Percentiles rank a stretch among this genome's conserved stretches.
These are phyloP conservation scores for Eurytoma adleriae DNA, from an alignment of 2,888 invertebrate species.

Conservation along the genomic window DNA sequence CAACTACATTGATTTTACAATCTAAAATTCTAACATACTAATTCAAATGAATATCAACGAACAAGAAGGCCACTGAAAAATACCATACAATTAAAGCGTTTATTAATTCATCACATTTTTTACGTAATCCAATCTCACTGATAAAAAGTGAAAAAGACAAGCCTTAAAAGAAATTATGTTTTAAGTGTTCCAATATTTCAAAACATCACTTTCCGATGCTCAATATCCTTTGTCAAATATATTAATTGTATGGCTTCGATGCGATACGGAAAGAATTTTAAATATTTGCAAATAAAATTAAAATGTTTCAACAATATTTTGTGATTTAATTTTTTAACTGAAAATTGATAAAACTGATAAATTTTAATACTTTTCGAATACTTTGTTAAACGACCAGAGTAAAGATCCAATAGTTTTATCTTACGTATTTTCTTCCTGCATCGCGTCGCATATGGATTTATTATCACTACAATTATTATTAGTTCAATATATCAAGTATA, in stretches of 20 bases:
- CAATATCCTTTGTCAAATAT: constrained; percentile 29
- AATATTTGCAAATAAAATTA: constrained; percentile 9
- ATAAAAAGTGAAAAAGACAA: constrained; percentile 17
- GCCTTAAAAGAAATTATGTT: constrained; percentile 39
- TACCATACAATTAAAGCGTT: constrained; percentile 33
- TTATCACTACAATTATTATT: constrained; percentile 61
- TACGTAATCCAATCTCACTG: background rate
- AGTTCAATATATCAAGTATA: constrained; percentile 64
- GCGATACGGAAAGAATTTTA: background rate
- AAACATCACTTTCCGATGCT: constrained; percentile 3
- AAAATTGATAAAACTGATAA: no score
- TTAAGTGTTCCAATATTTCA: constrained; percentile 31
- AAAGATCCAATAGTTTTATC: background rate
- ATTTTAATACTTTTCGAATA: no score
- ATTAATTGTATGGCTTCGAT: constrained; percentile 38
- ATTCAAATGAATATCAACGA: constrained; percentile 35
- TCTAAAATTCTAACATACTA: constrained; percentile 22
- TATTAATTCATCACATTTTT: constrained; percentile 37
- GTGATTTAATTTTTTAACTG: no score
- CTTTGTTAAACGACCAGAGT: no score
- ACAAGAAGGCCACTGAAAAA: constrained; percentile 47
- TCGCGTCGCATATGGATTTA: constrained; percentile 47
- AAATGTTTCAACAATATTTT: no score
- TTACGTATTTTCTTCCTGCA: background rate
- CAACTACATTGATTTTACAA: background rate